Evolutionary conservation across 2,797 vertebrate species (phyloP).

Genomic region (Cottoperca gobio): DNA sequence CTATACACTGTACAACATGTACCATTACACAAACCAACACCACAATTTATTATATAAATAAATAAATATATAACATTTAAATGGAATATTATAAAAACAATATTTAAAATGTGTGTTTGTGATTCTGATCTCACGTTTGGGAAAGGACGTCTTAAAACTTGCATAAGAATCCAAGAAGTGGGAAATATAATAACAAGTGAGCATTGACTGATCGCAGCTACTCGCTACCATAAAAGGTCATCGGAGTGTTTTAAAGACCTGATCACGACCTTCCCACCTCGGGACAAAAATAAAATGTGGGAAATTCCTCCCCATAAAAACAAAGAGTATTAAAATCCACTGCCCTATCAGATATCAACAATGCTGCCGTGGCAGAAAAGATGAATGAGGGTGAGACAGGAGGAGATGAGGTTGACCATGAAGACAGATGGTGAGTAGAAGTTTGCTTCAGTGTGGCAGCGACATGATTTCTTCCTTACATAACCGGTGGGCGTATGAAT

Average conservation of each 20-base stretch:
- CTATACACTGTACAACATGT: too few species aligned
- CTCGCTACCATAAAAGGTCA: background rate
- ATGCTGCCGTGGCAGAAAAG: background rate
- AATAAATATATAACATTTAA: too few species aligned
- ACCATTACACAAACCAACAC: too few species aligned
- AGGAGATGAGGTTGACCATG: background rate
- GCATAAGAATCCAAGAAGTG: background rate
- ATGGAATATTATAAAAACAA: too few species aligned
- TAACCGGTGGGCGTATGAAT: slow-evolving; percentile 32
- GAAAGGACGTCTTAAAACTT: background rate
- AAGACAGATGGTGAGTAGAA: slow-evolving; percentile 16
- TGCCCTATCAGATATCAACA: background rate
- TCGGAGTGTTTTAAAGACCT: background rate
- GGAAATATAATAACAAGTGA: background rate
- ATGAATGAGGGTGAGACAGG: background rate
- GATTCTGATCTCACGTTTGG: background rate
- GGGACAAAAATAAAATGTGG: background rate
- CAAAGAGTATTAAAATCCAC: background rate
- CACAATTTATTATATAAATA: too few species aligned
- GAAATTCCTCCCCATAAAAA: background rate
- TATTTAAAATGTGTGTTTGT: too few species aligned
- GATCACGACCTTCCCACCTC: too few species aligned
- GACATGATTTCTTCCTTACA: slow-evolving; percentile 34
- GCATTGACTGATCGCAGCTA: background rate
- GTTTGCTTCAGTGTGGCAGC: slow-evolving; percentile 21